phyloP scores from a whole-genome alignment of 2,888 invertebrate genomes.

The Dicyrtomina minuta region DNA sequence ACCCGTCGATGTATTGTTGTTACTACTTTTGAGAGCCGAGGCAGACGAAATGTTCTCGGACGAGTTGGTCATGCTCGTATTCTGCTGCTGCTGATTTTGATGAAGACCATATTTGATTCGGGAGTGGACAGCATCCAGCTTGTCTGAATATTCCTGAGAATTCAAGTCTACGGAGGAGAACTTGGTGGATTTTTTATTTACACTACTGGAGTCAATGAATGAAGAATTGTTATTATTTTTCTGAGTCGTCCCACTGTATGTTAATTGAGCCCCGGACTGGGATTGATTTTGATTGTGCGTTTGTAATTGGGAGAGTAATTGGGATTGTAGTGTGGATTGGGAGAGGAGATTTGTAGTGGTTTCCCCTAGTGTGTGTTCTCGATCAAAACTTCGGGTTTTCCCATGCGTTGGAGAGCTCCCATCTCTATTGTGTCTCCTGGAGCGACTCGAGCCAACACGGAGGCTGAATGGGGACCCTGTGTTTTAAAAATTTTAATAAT shows the following conservation, averaged over 20 bases:
- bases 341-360: background rate
- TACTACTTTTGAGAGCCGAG: constrained; percentile 38
- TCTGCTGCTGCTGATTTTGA: constrained; percentile 1
- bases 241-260: background rate
- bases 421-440: constrained; percentile 43
- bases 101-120: constrained; percentile 38
- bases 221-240: constrained; percentile 23
- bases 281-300: too few species aligned
- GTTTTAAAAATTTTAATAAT: constrained; percentile 29
- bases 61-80: constrained; percentile 34
- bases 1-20: background rate
- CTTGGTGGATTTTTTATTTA: constrained; percentile 14
- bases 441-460: constrained; percentile 64
- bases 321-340: background rate
- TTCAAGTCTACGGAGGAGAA: constrained; percentile 33
- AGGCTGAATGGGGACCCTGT: constrained; percentile 79
- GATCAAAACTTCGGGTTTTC: constrained; percentile 51
- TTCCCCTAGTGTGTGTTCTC: constrained; percentile 37
- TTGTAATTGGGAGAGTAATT: background rate
- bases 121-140: constrained; percentile 51
- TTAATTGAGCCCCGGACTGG: background rate
- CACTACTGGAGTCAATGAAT: constrained; percentile 3
- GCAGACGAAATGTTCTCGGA: constrained; percentile 45
- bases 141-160: constrained; percentile 39
- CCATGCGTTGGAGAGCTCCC: constrained; percentile 42